Evolutionary conservation across 2,888 invertebrate genomes (phyloP), one percentile per base, ranked within the genome.

Genomic region (Campopleginae sp.): DNA sequence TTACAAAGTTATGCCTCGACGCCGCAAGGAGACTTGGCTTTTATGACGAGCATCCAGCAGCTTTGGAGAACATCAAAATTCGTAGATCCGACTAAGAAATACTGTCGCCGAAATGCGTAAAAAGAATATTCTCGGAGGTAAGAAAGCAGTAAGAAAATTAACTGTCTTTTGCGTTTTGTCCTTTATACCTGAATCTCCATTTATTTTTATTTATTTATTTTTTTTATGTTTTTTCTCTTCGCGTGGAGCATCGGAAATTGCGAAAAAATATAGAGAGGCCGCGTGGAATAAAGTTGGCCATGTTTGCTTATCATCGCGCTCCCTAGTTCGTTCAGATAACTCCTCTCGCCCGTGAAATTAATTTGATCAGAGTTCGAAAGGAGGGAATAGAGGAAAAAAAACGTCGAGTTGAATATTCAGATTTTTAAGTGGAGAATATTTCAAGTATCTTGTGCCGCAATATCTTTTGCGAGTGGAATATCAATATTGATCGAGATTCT

Each of bases 401-500:
- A 12, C 17, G 61, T 46, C 71, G 19, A 71, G 63, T 44, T 23
- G 74, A 72, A 68, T 74, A 33, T 38, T n/a, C 33, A 46, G 46
- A 75, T 75, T 76, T 58, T 84, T 51, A 17, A 80, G 48, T 72
- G 38, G 65, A 54, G 23, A 75, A 82, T 75, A 80, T 71, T 8
- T 38, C 33, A 42, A n/a, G 63, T 54, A 51, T 33, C 23, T 48
- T 75, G 23, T n/a, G 27, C 61, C 63, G 68, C 58, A 82, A 77
- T 79, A 46, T 46, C 27, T 61, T n/a, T n/a, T 74, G 68, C 77
- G 70, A 88, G 85, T 88, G 85, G 85, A 88, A 87, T 87, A 90
- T 90, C 91, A 91, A 91, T 90, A 91, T 91, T 91, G 91, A 91
- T 90, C 89, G 88, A 87, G 84, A 87, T 87, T 82, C 86, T 86